Percentiles rank a stretch among this genome's conserved stretches.
These are phyloP conservation scores for Morpho helenor DNA, from an alignment of 2,888 invertebrate genomes.

Conservation along the genomic window DNA sequence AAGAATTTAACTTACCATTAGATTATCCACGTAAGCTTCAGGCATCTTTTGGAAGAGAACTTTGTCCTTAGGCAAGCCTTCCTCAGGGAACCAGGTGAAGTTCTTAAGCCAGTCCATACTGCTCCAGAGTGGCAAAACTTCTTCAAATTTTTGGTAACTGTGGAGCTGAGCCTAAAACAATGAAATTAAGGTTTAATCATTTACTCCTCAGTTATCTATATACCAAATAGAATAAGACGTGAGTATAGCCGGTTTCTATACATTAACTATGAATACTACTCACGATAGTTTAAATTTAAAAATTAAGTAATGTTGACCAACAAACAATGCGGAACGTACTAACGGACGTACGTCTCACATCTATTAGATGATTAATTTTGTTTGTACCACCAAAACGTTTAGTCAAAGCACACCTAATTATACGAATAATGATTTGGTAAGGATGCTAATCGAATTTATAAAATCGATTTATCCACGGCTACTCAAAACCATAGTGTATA, in stretches of 20 bases:
- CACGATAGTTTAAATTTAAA: too few relatives aligned
- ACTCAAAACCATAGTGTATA: slow-evolving; percentile 21
- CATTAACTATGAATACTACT: too few relatives aligned
- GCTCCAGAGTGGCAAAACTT: slow-evolving; percentile 43
- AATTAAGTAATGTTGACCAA: too few relatives aligned
- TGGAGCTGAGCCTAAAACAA: slow-evolving; percentile 64
- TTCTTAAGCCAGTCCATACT: slow-evolving; percentile 53
- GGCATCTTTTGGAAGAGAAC: slow-evolving; percentile 41
- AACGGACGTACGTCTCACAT: too few relatives aligned
- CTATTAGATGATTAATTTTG: neutral
- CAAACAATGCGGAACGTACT: too few relatives aligned
- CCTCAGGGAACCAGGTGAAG: slow-evolving; percentile 48
- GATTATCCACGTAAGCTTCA: slow-evolving; percentile 43
- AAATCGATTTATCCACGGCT: slow-evolving; percentile 20
- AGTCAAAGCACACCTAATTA: slow-evolving; percentile 1
- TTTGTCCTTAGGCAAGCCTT: slow-evolving; percentile 55
- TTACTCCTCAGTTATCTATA: too few relatives aligned
- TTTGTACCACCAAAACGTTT: too few relatives aligned
- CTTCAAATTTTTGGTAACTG: slow-evolving; percentile 45
- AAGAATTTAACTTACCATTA: slow-evolving; percentile 50
- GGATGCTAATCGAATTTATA: slow-evolving; percentile 6
- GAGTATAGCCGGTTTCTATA: too few relatives aligned
- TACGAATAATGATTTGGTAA: slow-evolving; percentile 4
- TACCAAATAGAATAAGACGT: too few relatives aligned
- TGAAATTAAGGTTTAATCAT: neutral